Conservation (phyloP, 2,797 vertebrate species). For the Aplochiton taeniatus region DNA sequence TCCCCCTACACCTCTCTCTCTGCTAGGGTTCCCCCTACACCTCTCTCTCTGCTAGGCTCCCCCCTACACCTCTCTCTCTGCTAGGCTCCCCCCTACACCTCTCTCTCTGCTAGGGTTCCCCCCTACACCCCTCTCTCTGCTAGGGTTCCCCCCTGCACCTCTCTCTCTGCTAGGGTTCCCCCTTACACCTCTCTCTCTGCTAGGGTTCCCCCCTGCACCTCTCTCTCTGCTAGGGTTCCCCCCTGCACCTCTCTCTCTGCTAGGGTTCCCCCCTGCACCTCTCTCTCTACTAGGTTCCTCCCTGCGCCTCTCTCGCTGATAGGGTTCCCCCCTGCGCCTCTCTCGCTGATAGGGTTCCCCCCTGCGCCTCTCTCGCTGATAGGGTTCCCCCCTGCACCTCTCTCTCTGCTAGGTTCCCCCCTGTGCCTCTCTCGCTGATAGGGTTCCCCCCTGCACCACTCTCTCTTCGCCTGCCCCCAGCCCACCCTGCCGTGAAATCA, state of each 20-base stretch:
- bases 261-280: too few relatives aligned
- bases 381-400: too few relatives aligned
- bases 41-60: background rate
- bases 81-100: too few relatives aligned
- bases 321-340: too few relatives aligned
- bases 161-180: background rate
- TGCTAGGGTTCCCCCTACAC: too few relatives aligned
- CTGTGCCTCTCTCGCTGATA: too few relatives aligned
- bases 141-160: too few relatives aligned
- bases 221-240: background rate
- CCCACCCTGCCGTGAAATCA: conserved; percentile 38
- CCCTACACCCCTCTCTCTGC: conserved; percentile 14
- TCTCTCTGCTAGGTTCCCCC: background rate
- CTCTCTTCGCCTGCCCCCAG: conserved; percentile 33
- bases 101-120: background rate
- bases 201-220: too few relatives aligned
- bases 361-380: conserved; percentile 13
- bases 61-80: conserved; percentile 12
- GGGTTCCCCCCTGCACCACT: conserved; percentile 17
- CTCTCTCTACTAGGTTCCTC: background rate
- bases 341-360: background rate
- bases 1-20: conserved; percentile 11
- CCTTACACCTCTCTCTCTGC: conserved; percentile 13
- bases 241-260: conserved; percentile 14
- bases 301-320: conserved; percentile 13